phyloP scores from a whole-genome alignment of 2,113 vertebrate genomes.

The Xenotilapia flavipinnis region DNA sequence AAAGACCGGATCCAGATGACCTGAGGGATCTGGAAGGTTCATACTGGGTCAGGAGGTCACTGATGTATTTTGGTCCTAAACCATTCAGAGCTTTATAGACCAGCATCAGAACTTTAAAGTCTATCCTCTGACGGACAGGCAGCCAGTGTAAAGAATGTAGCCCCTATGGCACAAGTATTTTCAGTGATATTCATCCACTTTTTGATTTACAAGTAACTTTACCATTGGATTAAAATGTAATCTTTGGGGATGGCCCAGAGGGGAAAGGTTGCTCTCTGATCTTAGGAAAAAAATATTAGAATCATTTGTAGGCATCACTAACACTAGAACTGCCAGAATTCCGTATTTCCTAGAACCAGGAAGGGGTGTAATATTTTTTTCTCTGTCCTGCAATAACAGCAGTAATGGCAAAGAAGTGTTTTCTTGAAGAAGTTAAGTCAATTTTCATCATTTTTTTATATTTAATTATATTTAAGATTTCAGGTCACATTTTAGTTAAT shows the following conservation, averaged over 20 bases:
- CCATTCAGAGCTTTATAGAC: too few relatives aligned
- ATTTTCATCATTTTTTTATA: background rate
- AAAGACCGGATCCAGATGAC: too few relatives aligned
- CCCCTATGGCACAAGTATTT: background rate
- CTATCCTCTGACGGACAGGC: too few relatives aligned
- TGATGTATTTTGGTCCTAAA: too few relatives aligned
- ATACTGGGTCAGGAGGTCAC: too few relatives aligned
- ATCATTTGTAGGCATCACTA: background rate
- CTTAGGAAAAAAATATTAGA: accelerated
- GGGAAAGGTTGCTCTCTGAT: background rate
- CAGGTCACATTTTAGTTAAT: background rate
- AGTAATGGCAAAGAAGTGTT: background rate
- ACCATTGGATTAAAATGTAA: background rate
- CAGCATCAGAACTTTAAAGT: too few relatives aligned
- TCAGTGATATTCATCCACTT: background rate
- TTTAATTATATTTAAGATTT: background rate
- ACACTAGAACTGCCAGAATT: background rate
- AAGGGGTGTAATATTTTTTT: background rate
- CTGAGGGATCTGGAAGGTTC: too few relatives aligned
- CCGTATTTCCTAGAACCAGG: background rate
- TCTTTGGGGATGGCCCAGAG: background rate
- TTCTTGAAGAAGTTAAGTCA: background rate
- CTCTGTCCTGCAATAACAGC: background rate
- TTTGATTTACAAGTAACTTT: background rate
- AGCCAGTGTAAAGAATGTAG: too few relatives aligned